Percentiles rank a stretch among this genome's conserved stretches.
Conservation (phyloP, 2,888 invertebrate species). For the Rambutsinella grinnellia region DNA sequence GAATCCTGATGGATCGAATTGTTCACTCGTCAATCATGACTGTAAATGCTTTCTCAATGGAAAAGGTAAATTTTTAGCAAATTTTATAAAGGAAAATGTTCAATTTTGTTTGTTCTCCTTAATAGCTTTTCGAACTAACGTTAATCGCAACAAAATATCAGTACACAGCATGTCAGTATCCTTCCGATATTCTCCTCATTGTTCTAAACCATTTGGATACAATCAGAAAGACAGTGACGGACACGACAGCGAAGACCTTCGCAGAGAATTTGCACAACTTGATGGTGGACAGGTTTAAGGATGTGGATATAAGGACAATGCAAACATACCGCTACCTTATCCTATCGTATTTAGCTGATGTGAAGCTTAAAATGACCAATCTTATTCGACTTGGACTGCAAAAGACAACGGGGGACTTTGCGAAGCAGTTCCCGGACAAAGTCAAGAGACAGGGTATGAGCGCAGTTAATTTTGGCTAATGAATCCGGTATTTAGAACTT, state of each 20-base stretch:
- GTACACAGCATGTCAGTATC: conserved; percentile 61
- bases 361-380: conserved; percentile 65
- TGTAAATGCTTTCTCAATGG: conserved; percentile 64
- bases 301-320: conserved; percentile 55
- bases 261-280: conserved; percentile 61
- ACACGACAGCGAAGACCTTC: conserved; percentile 54
- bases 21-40: conserved; percentile 65
- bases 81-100: not conserved
- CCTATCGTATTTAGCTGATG: conserved; percentile 60
- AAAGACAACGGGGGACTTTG: conserved; percentile 62
- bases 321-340: conserved; percentile 58
- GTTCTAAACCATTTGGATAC: conserved; percentile 74
- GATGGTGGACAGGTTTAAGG: conserved; percentile 56
- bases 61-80: conserved; percentile 54
- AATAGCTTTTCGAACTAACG: conserved; percentile 74
- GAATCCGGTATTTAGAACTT: too few relatives aligned
- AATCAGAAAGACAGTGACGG: conserved; percentile 67
- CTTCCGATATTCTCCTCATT: conserved; percentile 72
- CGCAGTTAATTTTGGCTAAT: too few relatives aligned
- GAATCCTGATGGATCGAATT: conserved; percentile 56
- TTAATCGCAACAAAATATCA: conserved; percentile 75
- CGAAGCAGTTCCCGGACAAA: conserved; percentile 57
- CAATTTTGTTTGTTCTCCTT: conserved; percentile 32
- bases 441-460: conserved; percentile 55
- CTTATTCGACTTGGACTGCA: conserved; percentile 61